Evolutionary conservation across 1,140 invertebrate species (phyloP).

Genomic region (Holotrichia oblita): DNA sequence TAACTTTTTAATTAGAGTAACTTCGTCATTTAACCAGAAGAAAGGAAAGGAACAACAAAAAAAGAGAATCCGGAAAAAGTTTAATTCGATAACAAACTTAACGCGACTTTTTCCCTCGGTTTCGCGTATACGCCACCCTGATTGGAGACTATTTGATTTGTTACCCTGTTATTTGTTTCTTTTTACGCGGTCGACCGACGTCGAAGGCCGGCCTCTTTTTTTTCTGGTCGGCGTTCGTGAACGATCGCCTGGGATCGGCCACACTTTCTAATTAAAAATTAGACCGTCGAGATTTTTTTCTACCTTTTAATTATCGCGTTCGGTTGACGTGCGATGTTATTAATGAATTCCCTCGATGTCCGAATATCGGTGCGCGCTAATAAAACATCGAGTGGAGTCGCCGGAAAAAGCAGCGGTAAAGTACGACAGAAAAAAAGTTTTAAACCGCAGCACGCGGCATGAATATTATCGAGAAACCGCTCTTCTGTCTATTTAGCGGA

Average conservation of each 20-base stretch:
- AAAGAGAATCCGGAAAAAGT: not conserved
- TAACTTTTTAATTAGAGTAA: not conserved
- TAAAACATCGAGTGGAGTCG: not conserved
- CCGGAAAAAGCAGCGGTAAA: not conserved
- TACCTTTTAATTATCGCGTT: conserved; percentile 23
- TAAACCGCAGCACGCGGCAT: not conserved
- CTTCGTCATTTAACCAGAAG: conserved; percentile 2
- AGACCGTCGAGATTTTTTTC: conserved; percentile 15
- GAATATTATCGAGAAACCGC: not conserved
- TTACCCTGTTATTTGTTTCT: conserved; percentile 36
- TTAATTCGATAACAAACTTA: conserved; percentile 37
- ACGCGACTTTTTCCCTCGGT: not conserved
- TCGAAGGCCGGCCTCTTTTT: not conserved
- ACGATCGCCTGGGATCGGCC: not conserved
- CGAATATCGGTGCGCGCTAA: conserved; percentile 22
- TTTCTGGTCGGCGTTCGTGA: not conserved
- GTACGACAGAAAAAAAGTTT: not conserved
- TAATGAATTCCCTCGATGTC: conserved; percentile 18
- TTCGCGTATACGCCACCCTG: conserved; percentile 1
- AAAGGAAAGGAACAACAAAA: not conserved
- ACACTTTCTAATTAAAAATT: conserved; percentile 33
- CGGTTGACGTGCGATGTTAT: conserved; percentile 23
- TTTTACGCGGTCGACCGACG: conserved; percentile 22
- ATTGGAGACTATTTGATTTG: conserved; percentile 35
- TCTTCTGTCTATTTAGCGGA: not conserved